Evolutionary conservation across 2,888 invertebrate species (phyloP).

Genomic region (Macropis europaea): DNA sequence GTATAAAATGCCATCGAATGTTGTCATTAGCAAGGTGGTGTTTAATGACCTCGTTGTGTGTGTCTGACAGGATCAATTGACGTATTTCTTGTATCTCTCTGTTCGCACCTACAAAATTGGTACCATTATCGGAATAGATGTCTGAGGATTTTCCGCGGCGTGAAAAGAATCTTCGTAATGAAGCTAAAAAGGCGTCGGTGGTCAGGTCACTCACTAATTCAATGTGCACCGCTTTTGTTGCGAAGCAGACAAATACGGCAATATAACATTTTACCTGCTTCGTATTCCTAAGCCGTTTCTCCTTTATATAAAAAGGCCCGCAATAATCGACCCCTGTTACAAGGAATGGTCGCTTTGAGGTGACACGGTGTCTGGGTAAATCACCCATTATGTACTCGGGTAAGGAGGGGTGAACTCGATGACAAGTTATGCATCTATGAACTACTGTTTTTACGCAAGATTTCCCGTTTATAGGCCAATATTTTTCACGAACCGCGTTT

Average conservation of each 20-base stretch:
- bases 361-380: conserved; percentile 67
- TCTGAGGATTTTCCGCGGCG: conserved; percentile 51
- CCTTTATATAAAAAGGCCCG: conserved; percentile 55
- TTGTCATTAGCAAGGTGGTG: no score
- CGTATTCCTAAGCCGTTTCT: conserved; percentile 26
- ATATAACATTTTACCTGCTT: conserved; percentile 61
- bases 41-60: no score
- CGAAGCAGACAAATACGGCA: conserved; percentile 61
- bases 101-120: conserved; percentile 64
- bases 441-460: conserved; percentile 25
- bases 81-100: no score
- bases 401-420: background rate
- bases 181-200: conserved; percentile 28
- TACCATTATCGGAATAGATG: conserved; percentile 65
- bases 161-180: conserved; percentile 21
- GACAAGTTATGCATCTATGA: conserved; percentile 30
- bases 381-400: conserved; percentile 64
- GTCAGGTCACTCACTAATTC: conserved; percentile 55
- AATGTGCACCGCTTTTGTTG: conserved; percentile 59
- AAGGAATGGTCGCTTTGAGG: conserved; percentile 61
- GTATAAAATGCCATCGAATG: conserved; percentile 51
- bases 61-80: no score
- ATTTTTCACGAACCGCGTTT: conserved; percentile 25
- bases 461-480: conserved; percentile 46
- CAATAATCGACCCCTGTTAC: conserved; percentile 55